phyloP scores from a whole-genome alignment of 2,113 vertebrate species.

The Pseudorasbora parva region DNA sequence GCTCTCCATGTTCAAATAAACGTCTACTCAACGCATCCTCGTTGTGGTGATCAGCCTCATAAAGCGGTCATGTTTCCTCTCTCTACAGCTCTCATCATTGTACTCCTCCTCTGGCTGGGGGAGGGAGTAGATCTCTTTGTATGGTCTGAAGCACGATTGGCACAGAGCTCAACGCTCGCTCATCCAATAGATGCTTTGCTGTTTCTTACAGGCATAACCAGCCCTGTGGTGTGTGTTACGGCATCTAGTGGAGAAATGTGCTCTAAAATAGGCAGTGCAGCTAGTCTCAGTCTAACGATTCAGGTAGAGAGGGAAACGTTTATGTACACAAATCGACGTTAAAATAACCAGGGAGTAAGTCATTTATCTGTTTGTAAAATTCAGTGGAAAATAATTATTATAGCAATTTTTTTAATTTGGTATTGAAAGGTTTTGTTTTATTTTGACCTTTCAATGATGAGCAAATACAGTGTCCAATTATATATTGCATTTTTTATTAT shows the following conservation, averaged over 20 bases:
- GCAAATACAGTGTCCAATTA: too few relatives aligned
- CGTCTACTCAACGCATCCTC: background rate
- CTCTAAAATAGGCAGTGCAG: background rate
- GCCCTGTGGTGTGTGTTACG: background rate
- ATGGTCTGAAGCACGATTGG: slow-evolving; percentile 59
- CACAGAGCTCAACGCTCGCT: slow-evolving; percentile 61
- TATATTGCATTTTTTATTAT: background rate
- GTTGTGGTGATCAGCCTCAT: slow-evolving; percentile 61
- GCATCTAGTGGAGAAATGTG: background rate
- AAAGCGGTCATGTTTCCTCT: background rate
- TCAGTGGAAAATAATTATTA: background rate
- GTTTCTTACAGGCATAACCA: background rate
- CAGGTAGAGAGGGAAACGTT: background rate
- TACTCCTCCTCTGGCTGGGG: slow-evolving; percentile 40
- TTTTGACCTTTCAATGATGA: too few relatives aligned
- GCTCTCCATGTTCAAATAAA: slow-evolving; percentile 19
- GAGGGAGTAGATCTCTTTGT: slow-evolving; percentile 62
- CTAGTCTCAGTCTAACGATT: background rate
- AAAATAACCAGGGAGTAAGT: background rate
- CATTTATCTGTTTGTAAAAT: background rate
- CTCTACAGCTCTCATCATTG: slow-evolving; percentile 27
- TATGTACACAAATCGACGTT: background rate
- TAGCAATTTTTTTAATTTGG: background rate
- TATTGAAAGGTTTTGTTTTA: too few relatives aligned
- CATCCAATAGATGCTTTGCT: slow-evolving; percentile 56